These are phyloP conservation scores for Aphis craccivora DNA, from an alignment of 1,140 invertebrate species.

Conservation along the genomic window DNA sequence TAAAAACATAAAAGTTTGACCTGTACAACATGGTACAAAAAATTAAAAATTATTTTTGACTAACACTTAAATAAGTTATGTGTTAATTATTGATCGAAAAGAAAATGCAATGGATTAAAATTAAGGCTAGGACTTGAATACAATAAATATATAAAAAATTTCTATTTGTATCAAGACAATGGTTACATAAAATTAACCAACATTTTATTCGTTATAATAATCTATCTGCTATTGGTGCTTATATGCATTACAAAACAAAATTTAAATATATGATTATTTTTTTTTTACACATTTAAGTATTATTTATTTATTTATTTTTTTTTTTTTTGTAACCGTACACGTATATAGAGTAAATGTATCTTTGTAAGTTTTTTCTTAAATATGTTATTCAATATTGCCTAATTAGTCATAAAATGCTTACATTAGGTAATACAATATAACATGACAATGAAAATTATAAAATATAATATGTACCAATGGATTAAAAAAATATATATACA, in stretches of 20 bases:
- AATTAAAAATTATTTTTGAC: neutral
- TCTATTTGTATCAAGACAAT: neutral
- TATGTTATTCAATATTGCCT: too few species aligned
- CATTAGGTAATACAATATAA: neutral
- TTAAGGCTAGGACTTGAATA: neutral
- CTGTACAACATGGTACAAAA: neutral
- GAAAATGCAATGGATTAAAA: neutral
- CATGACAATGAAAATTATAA: too few species aligned
- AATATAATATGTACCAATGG: too few species aligned
- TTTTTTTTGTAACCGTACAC: too few species aligned
- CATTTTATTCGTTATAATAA: neutral
- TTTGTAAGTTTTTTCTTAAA: too few species aligned
- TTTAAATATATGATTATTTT: neutral
- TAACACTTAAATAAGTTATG: neutral
- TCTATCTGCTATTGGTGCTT: neutral
- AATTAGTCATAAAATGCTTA: too few species aligned
- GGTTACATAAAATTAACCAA: neutral
- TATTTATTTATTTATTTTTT: too few species aligned
- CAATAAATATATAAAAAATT: neutral
- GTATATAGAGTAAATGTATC: too few species aligned
- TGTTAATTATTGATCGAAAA: neutral
- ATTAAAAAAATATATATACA: too few species aligned
- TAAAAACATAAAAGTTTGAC: neutral
- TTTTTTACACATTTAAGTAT: neutral
- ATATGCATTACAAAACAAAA: neutral